These are phyloP conservation scores for Corythoichthys haematopterus DNA, from an alignment of 2,113 vertebrate species.

Conservation along the genomic window DNA sequence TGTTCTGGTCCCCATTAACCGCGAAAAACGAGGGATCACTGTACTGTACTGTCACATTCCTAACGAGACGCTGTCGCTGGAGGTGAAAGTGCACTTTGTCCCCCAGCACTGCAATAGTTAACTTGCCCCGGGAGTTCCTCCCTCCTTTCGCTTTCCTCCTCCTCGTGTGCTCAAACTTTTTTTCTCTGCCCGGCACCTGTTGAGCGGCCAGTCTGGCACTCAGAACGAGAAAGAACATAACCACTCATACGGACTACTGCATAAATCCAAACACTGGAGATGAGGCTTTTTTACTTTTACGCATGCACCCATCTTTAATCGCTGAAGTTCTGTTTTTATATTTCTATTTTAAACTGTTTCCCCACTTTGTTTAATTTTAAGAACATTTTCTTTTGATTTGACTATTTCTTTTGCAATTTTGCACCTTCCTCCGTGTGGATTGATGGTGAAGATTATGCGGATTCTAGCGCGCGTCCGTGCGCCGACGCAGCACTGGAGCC, in stretches of 20 bases:
- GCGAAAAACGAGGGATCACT: too few relatives aligned
- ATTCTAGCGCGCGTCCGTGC: slow-evolving; percentile 77
- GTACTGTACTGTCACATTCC: too few relatives aligned
- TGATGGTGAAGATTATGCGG: slow-evolving; percentile 88
- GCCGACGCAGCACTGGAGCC: slow-evolving; percentile 76
- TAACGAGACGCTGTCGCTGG: not conserved
- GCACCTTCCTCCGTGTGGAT: slow-evolving; percentile 41
- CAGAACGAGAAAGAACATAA: not conserved
- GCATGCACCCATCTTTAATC: not conserved
- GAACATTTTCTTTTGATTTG: slow-evolving; percentile 18
- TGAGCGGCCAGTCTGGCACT: slow-evolving; percentile 62
- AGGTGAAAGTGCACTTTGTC: not conserved
- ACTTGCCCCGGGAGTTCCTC: slow-evolving; percentile 69
- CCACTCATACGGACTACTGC: not conserved
- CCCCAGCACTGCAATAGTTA: slow-evolving; percentile 60
- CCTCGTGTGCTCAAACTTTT: slow-evolving; percentile 40
- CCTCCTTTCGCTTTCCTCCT: not conserved
- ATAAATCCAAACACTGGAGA: not conserved
- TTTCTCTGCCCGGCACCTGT: slow-evolving; percentile 79
- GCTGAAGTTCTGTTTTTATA: not conserved
- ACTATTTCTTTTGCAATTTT: slow-evolving; percentile 57
- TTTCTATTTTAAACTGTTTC: not conserved
- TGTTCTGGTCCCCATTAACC: too few relatives aligned
- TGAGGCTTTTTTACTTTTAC: not conserved
- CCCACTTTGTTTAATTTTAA: not conserved